Conservation (phyloP, 1,140 invertebrate genomes). For the Pachypeltis micranthus region DNA sequence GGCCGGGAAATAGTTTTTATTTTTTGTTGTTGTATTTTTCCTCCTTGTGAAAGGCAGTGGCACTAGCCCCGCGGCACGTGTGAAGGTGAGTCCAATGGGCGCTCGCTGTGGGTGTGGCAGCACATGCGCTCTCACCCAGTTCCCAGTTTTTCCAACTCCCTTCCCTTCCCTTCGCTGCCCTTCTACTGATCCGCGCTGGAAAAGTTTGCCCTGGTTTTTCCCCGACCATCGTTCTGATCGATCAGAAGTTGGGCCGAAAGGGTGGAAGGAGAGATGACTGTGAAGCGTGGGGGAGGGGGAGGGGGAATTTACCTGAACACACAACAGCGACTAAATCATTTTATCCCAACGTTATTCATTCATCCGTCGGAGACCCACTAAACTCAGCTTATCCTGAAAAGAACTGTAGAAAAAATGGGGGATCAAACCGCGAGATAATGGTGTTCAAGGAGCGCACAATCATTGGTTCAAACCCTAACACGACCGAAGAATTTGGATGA, state of each 20-base stretch:
- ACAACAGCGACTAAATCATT: conserved; percentile 1
- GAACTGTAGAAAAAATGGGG: too few species aligned
- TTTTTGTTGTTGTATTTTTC: too few species aligned
- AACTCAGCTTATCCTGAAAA: too few species aligned
- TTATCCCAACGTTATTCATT: background rate
- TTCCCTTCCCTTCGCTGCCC: background rate
- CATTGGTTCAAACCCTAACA: too few species aligned
- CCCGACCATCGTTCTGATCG: background rate
- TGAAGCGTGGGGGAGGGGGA: too few species aligned
- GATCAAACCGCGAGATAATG: too few species aligned
- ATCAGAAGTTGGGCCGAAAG: background rate
- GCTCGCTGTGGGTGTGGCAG: conserved; percentile 5
- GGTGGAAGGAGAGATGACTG: background rate
- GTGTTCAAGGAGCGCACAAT: too few species aligned
- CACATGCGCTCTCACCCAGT: background rate
- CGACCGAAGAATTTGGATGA: too few species aligned
- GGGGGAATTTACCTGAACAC: background rate
- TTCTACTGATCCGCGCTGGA: background rate
- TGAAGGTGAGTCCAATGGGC: background rate
- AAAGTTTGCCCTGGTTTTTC: conserved; percentile 8
- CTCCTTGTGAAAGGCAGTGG: too few species aligned
- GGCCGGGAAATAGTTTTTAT: too few species aligned
- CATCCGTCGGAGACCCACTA: too few species aligned
- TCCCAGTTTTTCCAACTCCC: background rate
- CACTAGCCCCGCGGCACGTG: conserved; percentile 1